Conservation (phyloP, 2,888 invertebrate species). For the Linnaemya vulpina region DNA sequence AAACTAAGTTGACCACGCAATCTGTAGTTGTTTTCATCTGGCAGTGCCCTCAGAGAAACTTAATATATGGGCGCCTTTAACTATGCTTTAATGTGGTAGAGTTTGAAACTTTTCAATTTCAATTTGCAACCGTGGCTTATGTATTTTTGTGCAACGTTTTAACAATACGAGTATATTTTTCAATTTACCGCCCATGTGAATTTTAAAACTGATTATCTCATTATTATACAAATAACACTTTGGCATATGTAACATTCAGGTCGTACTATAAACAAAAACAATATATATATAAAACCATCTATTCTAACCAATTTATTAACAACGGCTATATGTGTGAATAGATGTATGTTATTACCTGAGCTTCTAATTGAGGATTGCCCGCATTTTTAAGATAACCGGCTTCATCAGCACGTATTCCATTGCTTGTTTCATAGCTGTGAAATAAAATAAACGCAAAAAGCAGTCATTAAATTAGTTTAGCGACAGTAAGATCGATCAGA, state of each 20-base stretch:
- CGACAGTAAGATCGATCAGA: conserved; percentile 25
- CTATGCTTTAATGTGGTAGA: background rate
- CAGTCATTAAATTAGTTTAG: conserved; percentile 37
- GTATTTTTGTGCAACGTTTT: background rate
- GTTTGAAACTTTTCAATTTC: background rate
- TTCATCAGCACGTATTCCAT: conserved; percentile 87
- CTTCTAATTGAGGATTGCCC: conserved; percentile 84
- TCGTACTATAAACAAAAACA: too few relatives aligned
- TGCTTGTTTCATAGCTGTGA: conserved; percentile 86
- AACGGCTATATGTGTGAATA: background rate
- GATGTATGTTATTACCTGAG: conserved; percentile 82
- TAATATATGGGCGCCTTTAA: background rate
- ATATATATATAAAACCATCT: too few relatives aligned
- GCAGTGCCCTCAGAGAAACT: background rate
- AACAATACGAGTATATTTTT: background rate
- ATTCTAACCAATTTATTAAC: background rate
- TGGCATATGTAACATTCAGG: conserved; percentile 23
- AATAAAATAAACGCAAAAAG: conserved; percentile 20
- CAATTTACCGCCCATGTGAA: conserved; percentile 32
- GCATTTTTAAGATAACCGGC: conserved; percentile 86
- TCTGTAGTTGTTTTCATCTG: background rate
- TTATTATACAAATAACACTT: conserved; percentile 50
- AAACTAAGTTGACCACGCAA: too few relatives aligned
- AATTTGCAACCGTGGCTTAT: background rate
- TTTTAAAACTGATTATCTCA: conserved; percentile 28